phyloP scores from a whole-genome alignment of 1,140 invertebrate species.

The Dreissena rostriformis region DNA sequence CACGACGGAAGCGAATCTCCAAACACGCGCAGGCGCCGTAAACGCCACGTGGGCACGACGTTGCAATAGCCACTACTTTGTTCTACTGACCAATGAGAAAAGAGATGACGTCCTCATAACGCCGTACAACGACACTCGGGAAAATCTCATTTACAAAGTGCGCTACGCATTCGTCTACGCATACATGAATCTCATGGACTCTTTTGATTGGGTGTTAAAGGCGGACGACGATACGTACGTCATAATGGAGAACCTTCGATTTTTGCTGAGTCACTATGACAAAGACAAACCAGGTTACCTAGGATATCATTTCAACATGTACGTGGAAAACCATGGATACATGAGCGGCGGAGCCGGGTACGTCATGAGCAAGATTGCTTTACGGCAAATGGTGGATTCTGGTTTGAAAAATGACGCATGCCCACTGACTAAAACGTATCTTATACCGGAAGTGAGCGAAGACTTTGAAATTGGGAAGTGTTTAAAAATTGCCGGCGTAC shows the following conservation, averaged over 20 bases:
- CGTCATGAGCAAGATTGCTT: conserved; percentile 86
- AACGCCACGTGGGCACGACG: conserved; percentile 39
- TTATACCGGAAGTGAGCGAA: conserved; percentile 83
- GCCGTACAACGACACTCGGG: conserved; percentile 10
- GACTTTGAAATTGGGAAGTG: conserved; percentile 97
- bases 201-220: conserved; percentile 63
- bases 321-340: conserved; percentile 62
- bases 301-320: conserved; percentile 74
- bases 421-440: conserved; percentile 81
- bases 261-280: conserved; percentile 47
- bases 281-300: conserved; percentile 69
- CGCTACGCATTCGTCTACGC: conserved; percentile 85
- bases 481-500: conserved; percentile 85
- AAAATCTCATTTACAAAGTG: conserved; percentile 36
- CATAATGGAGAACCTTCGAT: conserved; percentile 79
- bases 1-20: neutral
- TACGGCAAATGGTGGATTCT: conserved; percentile 52
- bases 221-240: conserved; percentile 88
- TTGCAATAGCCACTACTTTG: conserved; percentile 35
- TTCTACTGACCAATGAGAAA: neutral
- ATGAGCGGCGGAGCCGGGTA: conserved; percentile 85
- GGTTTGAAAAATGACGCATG: conserved; percentile 84
- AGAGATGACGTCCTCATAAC: conserved; percentile 13
- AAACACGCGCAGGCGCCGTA: neutral
- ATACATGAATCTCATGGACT: conserved; percentile 73